Evolutionary conservation across 2,113 vertebrate species (phyloP).

Genomic region (Capra hircus): DNA sequence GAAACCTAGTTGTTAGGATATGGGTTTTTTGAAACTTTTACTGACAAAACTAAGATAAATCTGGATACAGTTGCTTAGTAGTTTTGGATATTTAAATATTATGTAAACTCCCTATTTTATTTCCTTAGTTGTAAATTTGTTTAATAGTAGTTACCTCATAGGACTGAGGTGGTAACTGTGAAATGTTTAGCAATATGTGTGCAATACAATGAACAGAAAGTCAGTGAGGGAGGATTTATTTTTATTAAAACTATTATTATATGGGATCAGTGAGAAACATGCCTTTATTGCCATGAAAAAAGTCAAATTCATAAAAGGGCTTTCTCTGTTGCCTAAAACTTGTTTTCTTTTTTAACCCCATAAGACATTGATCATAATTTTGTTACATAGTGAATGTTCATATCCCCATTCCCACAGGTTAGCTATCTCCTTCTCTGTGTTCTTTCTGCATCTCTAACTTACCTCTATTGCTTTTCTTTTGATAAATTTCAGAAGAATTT

Average conservation of each 20-base stretch:
- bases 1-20: not conserved
- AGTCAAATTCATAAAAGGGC: not conserved
- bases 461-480: not conserved
- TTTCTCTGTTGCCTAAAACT: not conserved
- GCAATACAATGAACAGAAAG: not conserved
- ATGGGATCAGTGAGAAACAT: not conserved
- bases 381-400: not conserved
- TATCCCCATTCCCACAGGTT: too few species aligned
- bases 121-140: not conserved
- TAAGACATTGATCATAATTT: not conserved
- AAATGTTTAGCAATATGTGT: not conserved
- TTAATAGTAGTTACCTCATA: not conserved
- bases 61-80: not conserved
- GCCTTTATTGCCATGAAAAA: not conserved
- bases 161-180: not conserved
- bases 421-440: not conserved
- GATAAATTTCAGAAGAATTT: not conserved
- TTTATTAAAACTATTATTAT: not conserved
- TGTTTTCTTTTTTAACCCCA: not conserved
- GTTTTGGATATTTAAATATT: not conserved
- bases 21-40: not conserved
- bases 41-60: not conserved
- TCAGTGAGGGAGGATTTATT: not conserved
- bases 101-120: not conserved
- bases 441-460: not conserved